Percentiles rank a stretch among this genome's conserved stretches.
Conservation (phyloP, 2,888 invertebrate genomes). For the Pristionchus arcanus region DNA sequence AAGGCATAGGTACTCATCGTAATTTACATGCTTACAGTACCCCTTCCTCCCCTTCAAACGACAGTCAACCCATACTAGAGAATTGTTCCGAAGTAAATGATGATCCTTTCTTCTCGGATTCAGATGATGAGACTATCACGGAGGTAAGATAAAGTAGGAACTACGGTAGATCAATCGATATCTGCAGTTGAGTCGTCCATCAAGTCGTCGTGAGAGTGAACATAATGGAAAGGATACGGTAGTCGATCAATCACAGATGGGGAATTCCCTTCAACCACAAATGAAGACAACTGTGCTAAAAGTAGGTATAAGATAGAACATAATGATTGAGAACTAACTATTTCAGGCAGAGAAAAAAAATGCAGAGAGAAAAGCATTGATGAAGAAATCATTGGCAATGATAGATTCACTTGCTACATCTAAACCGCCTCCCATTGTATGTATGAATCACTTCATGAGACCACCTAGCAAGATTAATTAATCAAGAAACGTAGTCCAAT, state of each 20-base stretch:
- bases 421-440: conserved; percentile 43
- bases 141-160: background rate
- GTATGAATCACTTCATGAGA: conserved; percentile 45
- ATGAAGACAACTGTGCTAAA: background rate
- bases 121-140: conserved; percentile 46
- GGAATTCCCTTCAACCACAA: background rate
- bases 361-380: conserved; percentile 40
- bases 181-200: conserved; percentile 30
- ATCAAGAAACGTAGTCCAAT: background rate
- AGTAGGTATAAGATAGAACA: background rate
- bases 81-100: conserved; percentile 41
- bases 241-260: background rate
- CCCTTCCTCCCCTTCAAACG: background rate
- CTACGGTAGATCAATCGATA: conserved; percentile 10
- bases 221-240: conserved; percentile 40
- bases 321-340: background rate
- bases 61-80: background rate
- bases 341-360: conserved; percentile 17
- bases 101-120: conserved; percentile 35
- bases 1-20: background rate
- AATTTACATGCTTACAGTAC: background rate
- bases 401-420: conserved; percentile 43
- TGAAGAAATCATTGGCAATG: conserved; percentile 52
- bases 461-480: conserved; percentile 22
- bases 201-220: conserved; percentile 52